Evolutionary conservation across 35 echinoderm and acorn worm genomes (phyloP), one percentile per base, ranked within the genome.

Genomic region (Amphiura filiformis): DNA sequence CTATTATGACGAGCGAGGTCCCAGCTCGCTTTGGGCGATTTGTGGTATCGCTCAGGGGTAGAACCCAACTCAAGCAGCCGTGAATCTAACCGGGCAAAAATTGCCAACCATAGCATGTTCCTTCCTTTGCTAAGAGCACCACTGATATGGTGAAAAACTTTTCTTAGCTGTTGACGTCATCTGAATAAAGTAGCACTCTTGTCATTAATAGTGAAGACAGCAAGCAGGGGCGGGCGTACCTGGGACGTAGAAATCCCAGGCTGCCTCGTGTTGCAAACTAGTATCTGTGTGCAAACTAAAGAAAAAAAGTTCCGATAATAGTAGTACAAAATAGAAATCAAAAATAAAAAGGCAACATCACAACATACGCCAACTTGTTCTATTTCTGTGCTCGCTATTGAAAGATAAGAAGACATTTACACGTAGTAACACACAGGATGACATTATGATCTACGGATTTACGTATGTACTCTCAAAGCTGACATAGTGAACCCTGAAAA

Each of bases 371-470:
- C 61, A 70, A 70, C 61, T 26, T 70, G 28, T 26, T 70, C 61
- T 70, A 70, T 70, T 70, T 70, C 15, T 70, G 28, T 70, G 15
- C n/a, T n/a, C n/a, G n/a, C 61, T 23, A 26, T 30, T 70, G 61
- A 26, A 70, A 70, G 61, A 70, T 70, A 70, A 70, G 61, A 70
- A 70, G 61, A 70, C 61, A 70, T 70, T 70, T 70, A 70, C 61
- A 70, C 61, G 61, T 70, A 70, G 61, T 70, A 70, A 70, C 28
- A 70, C 28, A 15, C 61, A 70, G 61, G 61, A 70, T 70, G 26
- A n/a, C 61, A 3, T 70, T 70, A 70, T 70, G 61, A 70, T 70
- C 28, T 70, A n/a, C 61, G 61, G 61, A 70, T 70, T 70, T 70
- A 70, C 61, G 61, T 70, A 70, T 70, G 61, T 30, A 13, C 28